Base-by-base conservation (phyloP, 2,797 vertebrate genomes). In the Thunnus albacares region DNA sequence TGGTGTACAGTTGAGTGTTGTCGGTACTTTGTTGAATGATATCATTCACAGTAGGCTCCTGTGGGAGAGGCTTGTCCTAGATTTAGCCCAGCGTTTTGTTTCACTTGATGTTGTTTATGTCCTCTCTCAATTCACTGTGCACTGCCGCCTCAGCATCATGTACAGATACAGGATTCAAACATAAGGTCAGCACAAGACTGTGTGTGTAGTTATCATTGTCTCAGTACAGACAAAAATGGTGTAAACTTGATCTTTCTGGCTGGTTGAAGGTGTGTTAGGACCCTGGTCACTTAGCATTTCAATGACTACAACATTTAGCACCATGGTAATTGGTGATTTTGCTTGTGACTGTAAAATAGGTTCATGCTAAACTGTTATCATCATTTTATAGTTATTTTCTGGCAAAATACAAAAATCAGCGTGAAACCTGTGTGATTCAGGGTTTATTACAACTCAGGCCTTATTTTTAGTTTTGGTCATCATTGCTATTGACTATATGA, bases 51-150 rank as follows among this genome's bases (percentile, higher is more conserved):
- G 70, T 45, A 56, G 66, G 73, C 71, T 87, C 90, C 90, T 80
- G 71, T 80, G 88, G 90, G 83, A 82, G 51, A 66, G 60, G 38
- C 77, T 81, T 78, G 90, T 85, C 87, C 89, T 86, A 90, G 86
- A 90, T 92, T 90, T 71, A 82, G 69, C 73, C 72, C 24, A 14
- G 75, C 55, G 4, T 81, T 90, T 90, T 82, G 86, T 89, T 91
- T 85, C 77, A 78, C 74, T 87, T 85, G 71, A 90, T 86, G 75
- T 85, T 86, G 81, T 87, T 86, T 73, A 73, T 83, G 74, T 85
- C 82, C 78, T 85, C 63, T 24, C 53, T 77, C 51, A 74, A 80
- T 35, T 75, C 79, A 70, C 74, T 22, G 74, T 56, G 83, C 82
- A 87, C 73, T 7, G 33, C 75, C 1, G 13, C 55, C 13, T 22